A percentile compares a stretch with the other conserved stretches of the same genome.
Conservation (phyloP, 2,113 vertebrate genomes). For the Semnopithecus entellus region DNA sequence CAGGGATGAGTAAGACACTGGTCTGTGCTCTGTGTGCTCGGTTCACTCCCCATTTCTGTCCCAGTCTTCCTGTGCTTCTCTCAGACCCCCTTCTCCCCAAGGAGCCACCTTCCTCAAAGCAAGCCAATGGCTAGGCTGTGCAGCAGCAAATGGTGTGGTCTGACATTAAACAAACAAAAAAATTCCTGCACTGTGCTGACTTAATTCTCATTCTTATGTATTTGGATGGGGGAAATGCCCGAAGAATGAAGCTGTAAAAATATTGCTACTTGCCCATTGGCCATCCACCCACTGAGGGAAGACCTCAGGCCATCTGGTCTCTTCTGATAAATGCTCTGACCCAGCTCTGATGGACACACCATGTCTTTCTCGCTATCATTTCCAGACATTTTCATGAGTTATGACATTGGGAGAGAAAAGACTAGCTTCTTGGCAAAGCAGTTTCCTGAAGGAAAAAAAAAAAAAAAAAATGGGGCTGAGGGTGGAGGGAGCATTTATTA, state of each 20-base stretch:
- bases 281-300: neutral
- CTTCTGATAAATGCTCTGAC: conserved; percentile 53
- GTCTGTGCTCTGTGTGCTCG: neutral
- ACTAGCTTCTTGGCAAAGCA: conserved; percentile 37
- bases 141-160: neutral
- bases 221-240: neutral
- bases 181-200: neutral
- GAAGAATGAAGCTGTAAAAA: conserved; percentile 55
- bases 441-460: conserved; percentile 9
- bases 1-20: neutral
- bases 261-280: conserved; percentile 29
- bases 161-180: neutral
- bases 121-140: neutral
- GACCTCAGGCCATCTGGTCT: conserved; percentile 16
- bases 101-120: neutral
- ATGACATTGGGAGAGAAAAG: conserved; percentile 45
- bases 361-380: conserved; percentile 20
- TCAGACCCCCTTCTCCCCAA: neutral
- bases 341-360: neutral
- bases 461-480: neutral
- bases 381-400: neutral
- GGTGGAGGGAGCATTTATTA: neutral
- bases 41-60: too few species aligned
- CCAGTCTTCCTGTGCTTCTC: neutral
- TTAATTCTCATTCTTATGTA: conserved; percentile 1